Evolutionary conservation across 2,888 invertebrate genomes (phyloP).

Genomic region (Drosophila mettleri): DNA sequence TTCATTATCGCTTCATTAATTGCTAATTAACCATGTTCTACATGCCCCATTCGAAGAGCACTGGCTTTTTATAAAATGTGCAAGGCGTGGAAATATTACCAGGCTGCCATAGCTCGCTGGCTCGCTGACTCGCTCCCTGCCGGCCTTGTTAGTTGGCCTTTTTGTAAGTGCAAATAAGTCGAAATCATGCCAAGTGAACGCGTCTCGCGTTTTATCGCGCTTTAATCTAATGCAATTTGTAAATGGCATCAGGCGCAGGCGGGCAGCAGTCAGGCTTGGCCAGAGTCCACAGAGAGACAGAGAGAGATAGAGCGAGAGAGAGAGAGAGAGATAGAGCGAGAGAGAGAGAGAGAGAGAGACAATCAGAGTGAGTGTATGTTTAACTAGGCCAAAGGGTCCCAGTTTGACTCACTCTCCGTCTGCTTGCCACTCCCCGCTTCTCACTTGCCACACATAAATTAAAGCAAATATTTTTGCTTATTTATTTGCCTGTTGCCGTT

Average conservation of each 20-base stretch:
- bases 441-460: constrained; percentile 59
- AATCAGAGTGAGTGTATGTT: background rate
- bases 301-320: background rate
- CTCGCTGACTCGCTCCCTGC: background rate
- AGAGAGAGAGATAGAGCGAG: background rate
- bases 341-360: no score
- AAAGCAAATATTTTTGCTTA: constrained; percentile 76
- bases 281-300: background rate
- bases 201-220: constrained; percentile 72
- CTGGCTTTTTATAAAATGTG: constrained; percentile 67
- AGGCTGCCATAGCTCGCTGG: constrained; percentile 9
- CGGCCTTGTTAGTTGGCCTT: constrained; percentile 54
- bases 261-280: constrained; percentile 21
- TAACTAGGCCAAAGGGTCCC: constrained; percentile 54
- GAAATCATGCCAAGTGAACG: constrained; percentile 77
- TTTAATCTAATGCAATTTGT: constrained; percentile 80
- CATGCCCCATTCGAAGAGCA: constrained; percentile 56
- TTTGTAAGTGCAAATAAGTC: constrained; percentile 78
- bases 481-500: constrained; percentile 65
- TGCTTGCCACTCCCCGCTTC: constrained; percentile 31
- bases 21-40: constrained; percentile 84
- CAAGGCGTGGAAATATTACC: constrained; percentile 74
- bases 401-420: constrained; percentile 7
- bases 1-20: constrained; percentile 84
- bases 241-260: constrained; percentile 61